These are phyloP conservation scores for Tipula unca DNA, from an alignment of 2,888 invertebrate species.

Conservation along the genomic window DNA sequence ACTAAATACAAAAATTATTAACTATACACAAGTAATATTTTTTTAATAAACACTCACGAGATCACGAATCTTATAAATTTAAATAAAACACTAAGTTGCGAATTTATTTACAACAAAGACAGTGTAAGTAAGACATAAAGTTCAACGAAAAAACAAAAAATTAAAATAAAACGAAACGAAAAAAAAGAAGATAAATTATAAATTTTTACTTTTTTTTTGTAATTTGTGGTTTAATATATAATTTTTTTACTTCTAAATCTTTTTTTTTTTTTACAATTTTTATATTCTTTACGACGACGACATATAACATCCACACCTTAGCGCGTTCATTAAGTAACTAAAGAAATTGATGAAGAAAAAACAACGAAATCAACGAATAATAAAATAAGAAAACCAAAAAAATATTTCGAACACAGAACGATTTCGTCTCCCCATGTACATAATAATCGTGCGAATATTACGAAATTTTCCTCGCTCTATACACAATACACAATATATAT, in stretches of 20 bases:
- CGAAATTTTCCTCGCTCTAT: neutral
- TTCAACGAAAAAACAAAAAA: neutral
- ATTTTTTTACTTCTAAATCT: neutral
- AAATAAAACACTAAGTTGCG: neutral
- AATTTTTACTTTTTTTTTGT: neutral
- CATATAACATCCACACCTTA: neutral
- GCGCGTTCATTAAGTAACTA: slow-evolving; percentile 8
- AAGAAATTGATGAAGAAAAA: neutral
- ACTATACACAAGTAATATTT: neutral
- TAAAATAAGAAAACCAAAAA: neutral
- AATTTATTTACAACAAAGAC: neutral
- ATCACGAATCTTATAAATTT: neutral
- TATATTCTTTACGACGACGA: neutral
- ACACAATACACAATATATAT: no score
- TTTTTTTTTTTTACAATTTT: neutral
- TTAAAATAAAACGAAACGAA: neutral
- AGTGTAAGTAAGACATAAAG: neutral
- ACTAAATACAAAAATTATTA: neutral
- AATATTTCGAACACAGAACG: neutral
- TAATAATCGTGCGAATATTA: neutral
- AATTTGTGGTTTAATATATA: neutral
- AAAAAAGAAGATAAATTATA: neutral
- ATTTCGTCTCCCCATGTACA: neutral
- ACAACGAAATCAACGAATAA: neutral
- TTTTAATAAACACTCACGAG: neutral